Conservation (phyloP, 2,888 invertebrate species). For the Nysson spinosus region DNA sequence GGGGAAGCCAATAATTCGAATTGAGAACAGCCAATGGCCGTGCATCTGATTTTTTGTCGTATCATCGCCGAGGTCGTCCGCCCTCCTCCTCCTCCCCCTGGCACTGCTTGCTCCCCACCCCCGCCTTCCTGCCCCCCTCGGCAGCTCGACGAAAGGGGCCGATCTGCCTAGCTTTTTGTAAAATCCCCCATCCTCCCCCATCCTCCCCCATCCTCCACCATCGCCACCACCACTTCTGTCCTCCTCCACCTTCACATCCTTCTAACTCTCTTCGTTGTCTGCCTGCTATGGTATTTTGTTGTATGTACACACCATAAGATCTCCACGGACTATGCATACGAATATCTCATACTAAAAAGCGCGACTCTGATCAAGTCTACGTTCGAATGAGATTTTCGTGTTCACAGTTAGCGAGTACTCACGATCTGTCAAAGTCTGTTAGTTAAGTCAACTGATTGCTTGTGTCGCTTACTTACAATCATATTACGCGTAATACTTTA, state of each 20-base stretch:
- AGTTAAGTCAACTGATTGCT: slow-evolving; percentile 27
- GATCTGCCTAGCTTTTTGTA: slow-evolving; percentile 55
- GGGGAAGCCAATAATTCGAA: slow-evolving; percentile 76
- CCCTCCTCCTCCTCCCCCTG: slow-evolving; percentile 36
- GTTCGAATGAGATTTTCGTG: too few species aligned
- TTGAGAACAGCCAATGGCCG: slow-evolving; percentile 78
- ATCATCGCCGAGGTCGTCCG: slow-evolving; percentile 72
- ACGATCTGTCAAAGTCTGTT: slow-evolving; percentile 5
- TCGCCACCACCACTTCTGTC: slow-evolving; percentile 38
- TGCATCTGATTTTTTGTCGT: slow-evolving; percentile 77
- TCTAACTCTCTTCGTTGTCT: slow-evolving; percentile 48
- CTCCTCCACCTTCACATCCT: slow-evolving; percentile 36
- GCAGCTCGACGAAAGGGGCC: slow-evolving; percentile 56
- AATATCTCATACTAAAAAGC: too few species aligned
- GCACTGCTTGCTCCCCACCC: slow-evolving; percentile 23
- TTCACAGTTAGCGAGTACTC: too few species aligned
- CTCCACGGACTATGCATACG: slow-evolving; percentile 21
- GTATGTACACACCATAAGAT: slow-evolving; percentile 35
- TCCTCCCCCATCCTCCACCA: slow-evolving; percentile 29
- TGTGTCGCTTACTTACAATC: slow-evolving; percentile 11
- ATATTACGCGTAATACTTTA: too few species aligned
- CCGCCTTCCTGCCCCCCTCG: slow-evolving; percentile 24
- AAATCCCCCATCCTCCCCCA: slow-evolving; percentile 45
- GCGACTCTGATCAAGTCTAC: too few species aligned
- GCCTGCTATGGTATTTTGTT: slow-evolving; percentile 53